Evolutionary conservation across 2,113 vertebrate genomes (phyloP).

Genomic region (Neodontobutis hainanensis): DNA sequence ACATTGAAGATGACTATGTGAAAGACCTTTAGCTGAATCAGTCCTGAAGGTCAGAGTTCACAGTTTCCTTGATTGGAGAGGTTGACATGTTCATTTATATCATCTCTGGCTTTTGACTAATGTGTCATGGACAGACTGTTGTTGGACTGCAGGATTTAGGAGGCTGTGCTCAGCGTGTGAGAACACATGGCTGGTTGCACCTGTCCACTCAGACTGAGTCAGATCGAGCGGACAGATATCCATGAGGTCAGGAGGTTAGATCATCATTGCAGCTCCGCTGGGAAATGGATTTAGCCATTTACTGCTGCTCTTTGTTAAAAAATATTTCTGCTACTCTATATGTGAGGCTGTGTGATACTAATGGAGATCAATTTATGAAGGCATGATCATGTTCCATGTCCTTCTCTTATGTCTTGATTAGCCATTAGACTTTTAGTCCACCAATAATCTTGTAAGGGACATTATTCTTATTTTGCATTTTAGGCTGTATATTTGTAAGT

Average conservation of each 20-base stretch:
- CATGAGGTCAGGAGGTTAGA: slow-evolving; percentile 9
- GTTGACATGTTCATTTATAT: slow-evolving; percentile 3
- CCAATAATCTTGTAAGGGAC: too few relatives aligned
- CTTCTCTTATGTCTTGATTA: too few relatives aligned
- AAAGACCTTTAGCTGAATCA: not conserved
- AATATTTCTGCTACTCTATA: not conserved
- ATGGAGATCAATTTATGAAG: not conserved
- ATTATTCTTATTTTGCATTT: too few relatives aligned
- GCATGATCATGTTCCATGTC: too few relatives aligned
- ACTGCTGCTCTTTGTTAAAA: not conserved
- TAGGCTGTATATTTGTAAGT: too few relatives aligned
- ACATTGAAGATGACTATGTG: too few relatives aligned
- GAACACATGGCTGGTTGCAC: slow-evolving; percentile 6
- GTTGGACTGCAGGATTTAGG: slow-evolving; percentile 8
- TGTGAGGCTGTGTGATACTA: not conserved
- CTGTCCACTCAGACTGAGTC: slow-evolving; percentile 5
- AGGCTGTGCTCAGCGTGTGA: not conserved
- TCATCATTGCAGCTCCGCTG: not conserved
- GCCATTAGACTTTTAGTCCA: too few relatives aligned
- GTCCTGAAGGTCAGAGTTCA: not conserved
- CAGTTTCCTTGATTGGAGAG: not conserved
- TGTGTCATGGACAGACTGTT: slow-evolving; percentile 5
- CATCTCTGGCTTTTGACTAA: slow-evolving; percentile 1
- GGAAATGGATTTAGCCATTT: slow-evolving; percentile 11
- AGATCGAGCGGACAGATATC: not conserved